Evolutionary conservation across 2,888 invertebrate species (phyloP), one percentile per base, ranked within the genome.

Genomic region (Callinectes sapidus): DNA sequence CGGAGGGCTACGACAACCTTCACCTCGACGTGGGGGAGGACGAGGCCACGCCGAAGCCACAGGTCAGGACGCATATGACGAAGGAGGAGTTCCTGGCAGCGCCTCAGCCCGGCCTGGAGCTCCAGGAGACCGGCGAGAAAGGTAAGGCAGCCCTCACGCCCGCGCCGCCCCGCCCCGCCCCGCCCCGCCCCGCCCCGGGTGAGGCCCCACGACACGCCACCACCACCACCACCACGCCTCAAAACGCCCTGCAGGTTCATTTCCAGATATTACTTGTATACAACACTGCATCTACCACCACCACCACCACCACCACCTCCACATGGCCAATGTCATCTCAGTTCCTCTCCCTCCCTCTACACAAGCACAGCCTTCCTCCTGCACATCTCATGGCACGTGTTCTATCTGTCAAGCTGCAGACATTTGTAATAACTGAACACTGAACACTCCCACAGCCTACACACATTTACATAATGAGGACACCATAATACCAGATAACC

Each of bases 31-130:
- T 93, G 16, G 90, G 89, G 16, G 92, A 93, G 86, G 92, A 93
- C 48, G 88, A 61, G 48, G 81, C 23, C 18, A 28, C 87, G 28
- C 85, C 88, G 23, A 90, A 88, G 42, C 54, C 48, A 32, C 91
- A 93, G 89, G 91, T 89, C 71, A 90, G 89, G 86, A 93, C 90
- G 42, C 89, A 93, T 86, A 93, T 93, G 92, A 93, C 92, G 85
- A 93, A 89, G 66, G 92, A 93, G 54, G 91, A 93, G 91, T 93
- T 93, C 77, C 89, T 93, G 77, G 90, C 91, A 5, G 77, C 89
- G 32, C 92, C 92, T 8, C 91, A 93, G 18, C 88, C 92, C 48
- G 90, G 89, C 81, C 89, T 93, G 85, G 92, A 93, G 89, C 85
- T 93, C 81, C 89, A 42, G 23, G 92, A 93, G 85, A 91, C 90